These are phyloP conservation scores for Autographa gamma DNA, from an alignment of 2,888 invertebrate genomes.

Conservation along the genomic window DNA sequence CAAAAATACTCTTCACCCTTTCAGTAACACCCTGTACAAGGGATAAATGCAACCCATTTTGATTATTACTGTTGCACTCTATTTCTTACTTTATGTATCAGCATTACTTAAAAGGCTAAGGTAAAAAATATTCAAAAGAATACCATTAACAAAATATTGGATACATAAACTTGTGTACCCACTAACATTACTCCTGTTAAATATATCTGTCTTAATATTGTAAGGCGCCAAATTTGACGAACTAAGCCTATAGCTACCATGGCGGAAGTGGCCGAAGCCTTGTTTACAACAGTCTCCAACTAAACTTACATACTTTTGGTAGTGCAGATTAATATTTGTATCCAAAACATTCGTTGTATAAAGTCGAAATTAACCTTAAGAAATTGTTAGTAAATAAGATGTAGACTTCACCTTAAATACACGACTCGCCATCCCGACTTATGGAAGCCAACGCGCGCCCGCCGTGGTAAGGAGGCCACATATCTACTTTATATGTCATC, in stretches of 20 bases:
- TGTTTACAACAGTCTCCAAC: too few relatives aligned
- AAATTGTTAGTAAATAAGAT: not conserved
- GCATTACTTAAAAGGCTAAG: not conserved
- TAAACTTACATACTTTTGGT: not conserved
- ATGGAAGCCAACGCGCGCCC: too few relatives aligned
- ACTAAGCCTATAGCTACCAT: not conserved
- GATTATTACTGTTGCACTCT: not conserved
- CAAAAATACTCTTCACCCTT: too few relatives aligned
- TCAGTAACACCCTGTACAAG: too few relatives aligned
- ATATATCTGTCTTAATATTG: too few relatives aligned
- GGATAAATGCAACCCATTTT: too few relatives aligned
- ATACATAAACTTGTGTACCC: not conserved
- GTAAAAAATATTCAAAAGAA: not conserved
- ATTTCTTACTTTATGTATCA: not conserved
- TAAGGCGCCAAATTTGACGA: too few relatives aligned
- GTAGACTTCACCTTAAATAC: not conserved
- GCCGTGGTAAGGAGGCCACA: too few relatives aligned
- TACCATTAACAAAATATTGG: not conserved
- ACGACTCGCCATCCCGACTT: too few relatives aligned
- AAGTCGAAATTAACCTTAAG: not conserved
- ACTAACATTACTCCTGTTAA: too few relatives aligned
- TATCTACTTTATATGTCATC: not conserved
- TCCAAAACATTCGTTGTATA: constrained; percentile 1
- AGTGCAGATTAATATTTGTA: not conserved
- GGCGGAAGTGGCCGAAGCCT: not conserved